phyloP scores from a whole-genome alignment of 2,113 vertebrate genomes.

The Erythrolamprus reginae region DNA sequence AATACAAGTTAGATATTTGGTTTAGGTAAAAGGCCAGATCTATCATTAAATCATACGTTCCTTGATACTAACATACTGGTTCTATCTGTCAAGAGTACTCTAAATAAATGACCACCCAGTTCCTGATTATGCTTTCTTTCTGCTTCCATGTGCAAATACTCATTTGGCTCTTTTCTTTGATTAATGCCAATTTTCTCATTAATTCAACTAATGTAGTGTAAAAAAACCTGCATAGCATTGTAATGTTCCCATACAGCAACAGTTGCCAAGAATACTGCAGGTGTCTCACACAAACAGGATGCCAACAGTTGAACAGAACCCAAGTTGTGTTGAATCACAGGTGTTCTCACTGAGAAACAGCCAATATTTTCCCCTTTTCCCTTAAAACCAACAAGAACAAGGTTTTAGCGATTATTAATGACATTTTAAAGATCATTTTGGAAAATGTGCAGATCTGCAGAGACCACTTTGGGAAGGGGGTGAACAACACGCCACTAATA shows the following conservation, averaged over 20 bases:
- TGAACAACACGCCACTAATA: background rate
- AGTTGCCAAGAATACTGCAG: background rate
- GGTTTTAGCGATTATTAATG: background rate
- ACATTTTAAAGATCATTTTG: background rate
- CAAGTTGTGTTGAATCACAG: background rate
- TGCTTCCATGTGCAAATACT: background rate
- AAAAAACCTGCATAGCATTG: background rate
- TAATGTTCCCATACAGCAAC: background rate
- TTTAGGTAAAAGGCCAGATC: slow-evolving; percentile 37
- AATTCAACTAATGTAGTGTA: background rate
- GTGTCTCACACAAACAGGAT: background rate
- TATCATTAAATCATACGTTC: background rate
- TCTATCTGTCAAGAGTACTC: background rate
- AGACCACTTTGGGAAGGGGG: background rate
- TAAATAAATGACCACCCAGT: background rate
- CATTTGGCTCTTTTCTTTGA: background rate
- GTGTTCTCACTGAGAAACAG: background rate
- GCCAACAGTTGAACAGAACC: background rate
- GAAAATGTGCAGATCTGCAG: background rate
- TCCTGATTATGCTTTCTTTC: background rate
- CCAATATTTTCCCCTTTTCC: background rate
- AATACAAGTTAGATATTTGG: fast-evolving
- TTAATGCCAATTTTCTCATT: background rate
- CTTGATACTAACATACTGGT: slow-evolving; percentile 4
- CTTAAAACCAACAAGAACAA: background rate